A percentile compares a stretch with the other conserved stretches of the same genome.
These are phyloP conservation scores for Poeciliopsis turneri DNA, from an alignment of 2,797 vertebrate genomes.

Conservation along the genomic window DNA sequence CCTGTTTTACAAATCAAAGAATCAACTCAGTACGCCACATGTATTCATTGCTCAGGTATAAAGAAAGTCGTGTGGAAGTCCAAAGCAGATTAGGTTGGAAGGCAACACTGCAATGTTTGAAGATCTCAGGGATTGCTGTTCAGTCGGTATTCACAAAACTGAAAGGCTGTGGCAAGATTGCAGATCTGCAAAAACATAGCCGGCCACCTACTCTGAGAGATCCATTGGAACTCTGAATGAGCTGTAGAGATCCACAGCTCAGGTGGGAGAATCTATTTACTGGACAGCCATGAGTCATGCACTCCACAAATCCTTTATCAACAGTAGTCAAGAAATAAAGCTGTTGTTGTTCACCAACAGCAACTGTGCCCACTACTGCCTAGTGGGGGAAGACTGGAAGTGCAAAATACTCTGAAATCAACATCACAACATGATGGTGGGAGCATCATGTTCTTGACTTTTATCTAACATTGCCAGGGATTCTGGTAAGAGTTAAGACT, in stretches of 20 bases:
- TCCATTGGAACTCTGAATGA: neutral
- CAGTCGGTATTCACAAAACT: neutral
- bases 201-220: neutral
- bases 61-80: neutral
- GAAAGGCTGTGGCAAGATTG: neutral
- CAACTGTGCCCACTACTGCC: too few species aligned
- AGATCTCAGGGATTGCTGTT: neutral
- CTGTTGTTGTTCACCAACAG: neutral
- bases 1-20: slow-evolving; percentile 20
- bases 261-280: neutral
- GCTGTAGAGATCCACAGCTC: neutral
- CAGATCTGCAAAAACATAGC: neutral
- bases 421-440: neutral
- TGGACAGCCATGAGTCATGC: neutral
- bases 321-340: neutral
- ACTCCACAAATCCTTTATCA: neutral
- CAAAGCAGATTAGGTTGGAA: neutral
- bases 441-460: neutral
- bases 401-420: neutral
- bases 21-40: slow-evolving; percentile 25
- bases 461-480: neutral
- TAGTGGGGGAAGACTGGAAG: neutral
- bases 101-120: neutral
- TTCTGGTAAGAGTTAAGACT: neutral
- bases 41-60: neutral